Evolutionary conservation across 2,888 invertebrate genomes (phyloP).

Genomic region (Cosmopolites sordidus): DNA sequence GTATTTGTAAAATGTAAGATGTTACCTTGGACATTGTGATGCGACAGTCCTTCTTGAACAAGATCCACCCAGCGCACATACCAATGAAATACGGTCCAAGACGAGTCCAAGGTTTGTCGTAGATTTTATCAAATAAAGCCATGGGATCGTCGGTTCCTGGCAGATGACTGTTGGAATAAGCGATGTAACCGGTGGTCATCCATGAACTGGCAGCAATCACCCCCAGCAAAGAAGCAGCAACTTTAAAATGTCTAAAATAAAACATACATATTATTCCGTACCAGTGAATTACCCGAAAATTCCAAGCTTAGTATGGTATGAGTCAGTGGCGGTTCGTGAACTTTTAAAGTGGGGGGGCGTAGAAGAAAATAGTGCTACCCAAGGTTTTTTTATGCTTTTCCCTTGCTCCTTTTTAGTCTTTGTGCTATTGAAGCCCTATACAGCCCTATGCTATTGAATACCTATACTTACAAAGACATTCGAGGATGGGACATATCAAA

Average conservation of each 20-base stretch:
- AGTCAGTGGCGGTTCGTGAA: too few relatives aligned
- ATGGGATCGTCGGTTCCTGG: slow-evolving; percentile 76
- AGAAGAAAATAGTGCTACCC: too few relatives aligned
- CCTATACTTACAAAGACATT: too few relatives aligned
- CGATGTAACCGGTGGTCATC: slow-evolving; percentile 74
- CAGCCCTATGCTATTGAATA: too few relatives aligned
- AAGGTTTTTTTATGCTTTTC: too few relatives aligned
- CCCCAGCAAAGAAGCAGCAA: slow-evolving; percentile 62
- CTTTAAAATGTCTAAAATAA: slow-evolving; percentile 67
- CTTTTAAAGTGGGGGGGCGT: too few relatives aligned
- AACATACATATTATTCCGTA: too few relatives aligned
- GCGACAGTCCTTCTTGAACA: slow-evolving; percentile 77
- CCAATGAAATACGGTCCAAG: slow-evolving; percentile 81
- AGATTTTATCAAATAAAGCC: slow-evolving; percentile 82
- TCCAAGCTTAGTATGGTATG: too few relatives aligned
- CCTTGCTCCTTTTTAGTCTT: too few relatives aligned
- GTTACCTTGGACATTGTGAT: slow-evolving; percentile 66
- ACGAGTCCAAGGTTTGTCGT: slow-evolving; percentile 86
- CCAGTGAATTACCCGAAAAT: too few relatives aligned
- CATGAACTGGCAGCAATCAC: slow-evolving; percentile 72
- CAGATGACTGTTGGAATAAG: slow-evolving; percentile 72
- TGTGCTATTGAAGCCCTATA: too few relatives aligned
- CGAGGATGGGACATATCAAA: too few relatives aligned
- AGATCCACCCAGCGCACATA: slow-evolving; percentile 77
- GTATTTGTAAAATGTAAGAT: neutral